These are phyloP conservation scores for Carcharodon carcharias DNA, from an alignment of 2,797 vertebrate genomes.

Conservation along the genomic window DNA sequence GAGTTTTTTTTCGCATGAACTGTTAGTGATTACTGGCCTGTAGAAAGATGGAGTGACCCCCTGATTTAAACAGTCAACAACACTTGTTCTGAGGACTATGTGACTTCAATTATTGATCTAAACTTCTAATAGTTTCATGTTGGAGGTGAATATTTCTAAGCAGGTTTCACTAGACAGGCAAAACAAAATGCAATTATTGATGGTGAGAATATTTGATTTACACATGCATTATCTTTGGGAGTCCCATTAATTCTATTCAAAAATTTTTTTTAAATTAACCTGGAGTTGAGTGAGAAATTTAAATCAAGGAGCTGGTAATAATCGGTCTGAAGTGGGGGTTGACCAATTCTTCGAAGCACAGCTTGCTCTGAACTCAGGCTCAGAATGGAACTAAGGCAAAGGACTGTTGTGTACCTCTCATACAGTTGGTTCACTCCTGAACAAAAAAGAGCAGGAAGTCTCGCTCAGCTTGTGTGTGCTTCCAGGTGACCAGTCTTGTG, in stretches of 20 bases:
- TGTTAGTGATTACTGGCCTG: neutral
- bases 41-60: neutral
- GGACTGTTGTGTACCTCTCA: neutral
- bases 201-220: conserved; percentile 16
- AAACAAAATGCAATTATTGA: conserved; percentile 26
- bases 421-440: neutral
- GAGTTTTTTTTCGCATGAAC: neutral
- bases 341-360: neutral
- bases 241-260: neutral
- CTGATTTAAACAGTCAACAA: neutral
- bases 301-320: neutral
- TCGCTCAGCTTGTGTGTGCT: neutral
- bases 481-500: neutral
- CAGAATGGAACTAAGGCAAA: neutral
- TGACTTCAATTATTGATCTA: neutral
- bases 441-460: neutral
- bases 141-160: neutral
- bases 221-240: conserved; percentile 13
- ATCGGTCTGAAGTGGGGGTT: neutral
- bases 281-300: neutral
- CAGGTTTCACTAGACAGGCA: conserved; percentile 26
- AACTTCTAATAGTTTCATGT: neutral
- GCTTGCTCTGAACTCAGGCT: neutral
- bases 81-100: neutral
- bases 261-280: neutral